Conservation (phyloP, 2,888 invertebrate genomes). For the Acanthosepion pharaonis region DNA sequence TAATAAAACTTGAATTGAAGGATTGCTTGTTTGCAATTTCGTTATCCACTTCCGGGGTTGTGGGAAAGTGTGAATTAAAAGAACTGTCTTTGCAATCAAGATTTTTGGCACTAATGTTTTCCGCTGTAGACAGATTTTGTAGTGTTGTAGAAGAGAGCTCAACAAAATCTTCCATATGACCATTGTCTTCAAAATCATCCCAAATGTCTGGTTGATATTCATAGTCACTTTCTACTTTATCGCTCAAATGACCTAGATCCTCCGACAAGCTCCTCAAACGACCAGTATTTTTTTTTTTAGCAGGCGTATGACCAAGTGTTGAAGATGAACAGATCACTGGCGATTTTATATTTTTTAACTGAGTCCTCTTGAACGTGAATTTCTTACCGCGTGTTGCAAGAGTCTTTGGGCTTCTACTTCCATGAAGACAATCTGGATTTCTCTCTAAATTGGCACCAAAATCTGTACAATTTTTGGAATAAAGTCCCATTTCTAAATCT, state of each 20-base stretch:
- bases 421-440: background rate
- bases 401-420: background rate
- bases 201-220: background rate
- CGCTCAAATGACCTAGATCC: background rate
- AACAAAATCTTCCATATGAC: background rate
- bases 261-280: background rate
- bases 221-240: background rate
- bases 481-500: background rate
- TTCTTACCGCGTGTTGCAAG: background rate
- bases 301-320: background rate
- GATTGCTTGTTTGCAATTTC: background rate
- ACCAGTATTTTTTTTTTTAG: background rate
- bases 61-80: background rate
- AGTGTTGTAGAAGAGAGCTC: background rate
- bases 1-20: background rate
- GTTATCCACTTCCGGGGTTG: background rate
- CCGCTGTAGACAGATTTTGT: background rate
- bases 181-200: background rate
- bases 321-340: background rate
- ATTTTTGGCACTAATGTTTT: background rate
- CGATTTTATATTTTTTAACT: background rate
- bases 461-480: background rate
- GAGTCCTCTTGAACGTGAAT: background rate
- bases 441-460: background rate
- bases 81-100: background rate